phyloP scores from a whole-genome alignment of 2,888 invertebrate genomes.

The Cremastinae sp. region DNA sequence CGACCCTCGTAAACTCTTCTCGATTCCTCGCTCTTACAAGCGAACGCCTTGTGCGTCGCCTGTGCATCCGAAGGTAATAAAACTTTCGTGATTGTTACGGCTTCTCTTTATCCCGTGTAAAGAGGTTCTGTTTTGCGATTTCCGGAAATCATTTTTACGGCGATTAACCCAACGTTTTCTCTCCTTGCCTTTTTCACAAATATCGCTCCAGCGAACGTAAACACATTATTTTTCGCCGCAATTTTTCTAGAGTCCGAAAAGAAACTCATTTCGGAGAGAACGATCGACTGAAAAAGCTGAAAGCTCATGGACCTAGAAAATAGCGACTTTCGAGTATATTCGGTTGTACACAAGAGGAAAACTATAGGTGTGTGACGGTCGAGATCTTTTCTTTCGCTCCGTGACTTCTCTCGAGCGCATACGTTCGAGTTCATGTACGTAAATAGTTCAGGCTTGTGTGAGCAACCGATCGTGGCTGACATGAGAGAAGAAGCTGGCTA shows the following conservation, averaged over 20 bases:
- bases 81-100: constrained; percentile 70
- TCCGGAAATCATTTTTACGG: constrained; percentile 1
- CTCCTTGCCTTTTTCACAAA: too few relatives aligned
- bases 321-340: too few relatives aligned
- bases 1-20: constrained; percentile 69
- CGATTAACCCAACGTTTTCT: background rate
- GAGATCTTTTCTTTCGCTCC: too few relatives aligned
- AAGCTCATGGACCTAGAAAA: background rate
- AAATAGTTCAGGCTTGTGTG: constrained; percentile 8
- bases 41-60: constrained; percentile 42
- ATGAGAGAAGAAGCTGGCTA: constrained; percentile 20
- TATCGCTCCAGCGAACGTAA: too few relatives aligned
- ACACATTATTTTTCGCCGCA: too few relatives aligned
- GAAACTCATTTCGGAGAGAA: too few relatives aligned
- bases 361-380: background rate
- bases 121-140: background rate
- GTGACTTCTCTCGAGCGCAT: background rate
- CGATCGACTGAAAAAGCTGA: background rate
- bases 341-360: too few relatives aligned
- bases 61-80: constrained; percentile 68
- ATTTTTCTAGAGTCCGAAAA: too few relatives aligned
- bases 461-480: constrained; percentile 30
- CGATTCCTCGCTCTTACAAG: constrained; percentile 41
- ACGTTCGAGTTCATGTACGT: constrained; percentile 8
- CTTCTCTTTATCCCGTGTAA: background rate